A percentile compares a stretch with the other conserved stretches of the same genome.
Conservation (phyloP, 1,140 invertebrate species). For the Nymphalis io region DNA sequence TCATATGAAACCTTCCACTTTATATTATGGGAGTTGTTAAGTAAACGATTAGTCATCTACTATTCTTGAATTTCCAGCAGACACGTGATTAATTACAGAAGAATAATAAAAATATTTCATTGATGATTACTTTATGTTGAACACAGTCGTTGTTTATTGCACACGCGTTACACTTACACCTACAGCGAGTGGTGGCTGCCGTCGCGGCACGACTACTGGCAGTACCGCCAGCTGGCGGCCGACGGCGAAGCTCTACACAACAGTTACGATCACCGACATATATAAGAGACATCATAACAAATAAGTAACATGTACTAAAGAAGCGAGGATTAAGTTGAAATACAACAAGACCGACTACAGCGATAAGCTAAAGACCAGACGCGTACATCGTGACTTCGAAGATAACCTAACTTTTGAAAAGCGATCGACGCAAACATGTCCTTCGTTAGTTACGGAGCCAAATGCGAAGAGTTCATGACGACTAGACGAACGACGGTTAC, state of each 20-base stretch:
- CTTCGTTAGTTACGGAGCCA: too few relatives aligned
- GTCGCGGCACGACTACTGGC: neutral
- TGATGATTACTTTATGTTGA: neutral
- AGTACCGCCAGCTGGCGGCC: neutral
- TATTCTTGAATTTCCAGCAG: neutral
- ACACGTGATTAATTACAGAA: neutral
- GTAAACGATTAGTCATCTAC: neutral
- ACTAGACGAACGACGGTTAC: too few relatives aligned
- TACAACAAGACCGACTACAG: conserved; percentile 7
- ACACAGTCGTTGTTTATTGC: conserved; percentile 37
- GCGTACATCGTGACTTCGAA: too few relatives aligned
- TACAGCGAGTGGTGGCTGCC: conserved; percentile 3
- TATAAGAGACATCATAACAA: neutral
- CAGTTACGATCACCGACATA: neutral
- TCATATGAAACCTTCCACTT: neutral
- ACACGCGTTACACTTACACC: conserved; percentile 37
- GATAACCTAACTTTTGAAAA: neutral
- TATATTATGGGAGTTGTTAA: neutral
- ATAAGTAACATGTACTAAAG: conserved; percentile 11
- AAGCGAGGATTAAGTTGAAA: conserved; percentile 4
- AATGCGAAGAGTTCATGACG: too few relatives aligned
- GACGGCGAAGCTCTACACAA: neutral
- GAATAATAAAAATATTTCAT: neutral
- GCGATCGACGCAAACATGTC: neutral
- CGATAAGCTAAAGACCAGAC: neutral